A percentile compares a stretch with the other conserved stretches of the same genome.
phyloP scores from a whole-genome alignment of 2,797 vertebrate species.

The Brachyrhaphis roseni region DNA sequence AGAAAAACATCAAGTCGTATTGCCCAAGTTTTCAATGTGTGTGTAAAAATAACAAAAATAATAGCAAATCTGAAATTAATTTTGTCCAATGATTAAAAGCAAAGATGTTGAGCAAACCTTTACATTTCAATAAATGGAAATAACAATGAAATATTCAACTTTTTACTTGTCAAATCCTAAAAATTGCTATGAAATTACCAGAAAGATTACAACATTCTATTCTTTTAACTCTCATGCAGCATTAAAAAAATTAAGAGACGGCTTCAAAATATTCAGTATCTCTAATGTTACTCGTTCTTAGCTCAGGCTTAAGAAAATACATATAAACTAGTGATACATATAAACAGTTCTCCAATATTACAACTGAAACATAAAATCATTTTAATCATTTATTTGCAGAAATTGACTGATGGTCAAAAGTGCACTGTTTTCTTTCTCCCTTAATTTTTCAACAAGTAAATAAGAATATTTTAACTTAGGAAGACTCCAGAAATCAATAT shows the following conservation, averaged over 20 bases:
- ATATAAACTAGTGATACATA: neutral
- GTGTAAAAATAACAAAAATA: neutral
- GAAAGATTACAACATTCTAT: neutral
- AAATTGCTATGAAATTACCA: neutral
- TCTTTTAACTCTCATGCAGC: neutral
- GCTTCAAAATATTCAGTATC: neutral
- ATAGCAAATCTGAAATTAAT: neutral
- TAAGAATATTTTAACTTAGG: neutral
- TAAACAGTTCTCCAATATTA: neutral
- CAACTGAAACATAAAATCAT: neutral
- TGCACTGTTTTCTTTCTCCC: neutral
- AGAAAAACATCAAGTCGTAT: neutral
- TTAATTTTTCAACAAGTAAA: neutral
- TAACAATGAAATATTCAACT: neutral
- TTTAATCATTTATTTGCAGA: neutral
- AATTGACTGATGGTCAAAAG: neutral
- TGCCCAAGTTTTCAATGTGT: neutral
- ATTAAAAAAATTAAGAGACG: neutral
- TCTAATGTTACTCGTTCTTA: neutral
- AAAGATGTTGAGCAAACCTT: neutral
- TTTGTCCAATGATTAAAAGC: neutral
- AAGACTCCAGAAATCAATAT: constrained; percentile 1
- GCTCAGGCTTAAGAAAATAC: neutral
- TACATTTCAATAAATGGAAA: neutral
- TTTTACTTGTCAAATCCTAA: constrained; percentile 7